Conservation (phyloP, 2,113 vertebrate species). For the Zonotrichia leucophrys region DNA sequence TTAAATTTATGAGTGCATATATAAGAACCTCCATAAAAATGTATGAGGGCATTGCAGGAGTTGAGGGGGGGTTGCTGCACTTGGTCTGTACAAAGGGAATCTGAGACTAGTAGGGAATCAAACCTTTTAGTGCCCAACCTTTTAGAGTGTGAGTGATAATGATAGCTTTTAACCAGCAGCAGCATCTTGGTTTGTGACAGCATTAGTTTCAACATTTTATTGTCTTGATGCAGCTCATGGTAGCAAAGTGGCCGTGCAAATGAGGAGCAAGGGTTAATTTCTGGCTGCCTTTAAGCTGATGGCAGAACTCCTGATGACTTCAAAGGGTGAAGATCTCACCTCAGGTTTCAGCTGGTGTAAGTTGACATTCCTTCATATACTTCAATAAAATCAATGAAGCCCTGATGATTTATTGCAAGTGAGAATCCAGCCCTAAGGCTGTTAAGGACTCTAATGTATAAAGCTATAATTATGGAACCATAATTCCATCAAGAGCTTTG, state of each 20-base stretch:
- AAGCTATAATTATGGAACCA: conserved; percentile 48
- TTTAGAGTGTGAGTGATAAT: not conserved
- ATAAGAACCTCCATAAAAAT: not conserved
- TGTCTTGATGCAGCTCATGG: not conserved
- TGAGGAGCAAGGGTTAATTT: conserved; percentile 40
- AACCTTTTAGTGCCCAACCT: not conserved
- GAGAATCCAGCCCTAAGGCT: conserved; percentile 33
- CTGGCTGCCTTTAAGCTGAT: not conserved
- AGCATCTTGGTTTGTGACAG: not conserved
- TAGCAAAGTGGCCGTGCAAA: not conserved
- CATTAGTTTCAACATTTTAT: not conserved
- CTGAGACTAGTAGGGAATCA: not conserved
- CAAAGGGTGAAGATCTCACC: conserved; percentile 30
- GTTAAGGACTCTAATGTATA: conserved; percentile 50
- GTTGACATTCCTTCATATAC: conserved; percentile 31
- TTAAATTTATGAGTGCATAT: not conserved
- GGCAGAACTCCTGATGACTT: conserved; percentile 4
- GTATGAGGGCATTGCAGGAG: not conserved
- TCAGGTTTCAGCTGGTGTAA: not conserved
- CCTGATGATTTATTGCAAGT: conserved; percentile 50
- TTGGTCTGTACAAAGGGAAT: not conserved
- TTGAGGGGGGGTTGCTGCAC: not conserved
- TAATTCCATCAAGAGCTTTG: conserved; percentile 62
- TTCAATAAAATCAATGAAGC: conserved; percentile 43
- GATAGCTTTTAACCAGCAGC: not conserved